Evolutionary conservation across 2,888 invertebrate genomes (phyloP).

Genomic region (Cerastis leucographa): DNA sequence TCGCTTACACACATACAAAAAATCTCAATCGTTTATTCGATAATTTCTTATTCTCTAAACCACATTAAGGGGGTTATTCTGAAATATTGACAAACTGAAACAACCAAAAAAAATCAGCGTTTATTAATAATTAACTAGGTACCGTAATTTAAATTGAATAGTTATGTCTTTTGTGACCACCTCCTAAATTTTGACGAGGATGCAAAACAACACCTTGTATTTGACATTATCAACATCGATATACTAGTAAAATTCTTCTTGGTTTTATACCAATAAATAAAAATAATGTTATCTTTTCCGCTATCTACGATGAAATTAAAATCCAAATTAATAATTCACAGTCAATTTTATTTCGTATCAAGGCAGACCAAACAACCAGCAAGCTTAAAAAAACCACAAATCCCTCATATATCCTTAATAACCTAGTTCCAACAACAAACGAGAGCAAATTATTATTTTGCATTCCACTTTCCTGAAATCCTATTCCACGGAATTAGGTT

Average conservation of each 20-base stretch:
- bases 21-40: too few species aligned
- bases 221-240: not conserved
- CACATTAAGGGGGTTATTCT: too few species aligned
- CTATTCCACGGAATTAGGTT: constrained; percentile 47
- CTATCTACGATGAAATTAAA: constrained; percentile 30
- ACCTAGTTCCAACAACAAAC: constrained; percentile 25
- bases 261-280: not conserved
- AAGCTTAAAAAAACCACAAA: constrained; percentile 4
- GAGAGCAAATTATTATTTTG: constrained; percentile 49
- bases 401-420: not conserved
- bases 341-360: constrained; percentile 21
- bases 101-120: too few species aligned
- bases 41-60: too few species aligned
- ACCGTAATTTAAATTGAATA: too few species aligned
- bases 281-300: not conserved
- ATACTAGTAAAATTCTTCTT: not conserved
- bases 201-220: too few species aligned
- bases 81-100: too few species aligned
- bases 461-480: constrained; percentile 51
- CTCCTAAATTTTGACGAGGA: too few species aligned
- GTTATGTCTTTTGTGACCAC: too few species aligned
- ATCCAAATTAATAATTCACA: constrained; percentile 39
- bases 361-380: not conserved
- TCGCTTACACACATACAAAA: too few species aligned
- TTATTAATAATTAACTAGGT: too few species aligned